A percentile compares a stretch with the other conserved stretches of the same genome.
Conservation (phyloP, 2,888 invertebrate species). For the Pseudococcus jackbeardsleyi region DNA sequence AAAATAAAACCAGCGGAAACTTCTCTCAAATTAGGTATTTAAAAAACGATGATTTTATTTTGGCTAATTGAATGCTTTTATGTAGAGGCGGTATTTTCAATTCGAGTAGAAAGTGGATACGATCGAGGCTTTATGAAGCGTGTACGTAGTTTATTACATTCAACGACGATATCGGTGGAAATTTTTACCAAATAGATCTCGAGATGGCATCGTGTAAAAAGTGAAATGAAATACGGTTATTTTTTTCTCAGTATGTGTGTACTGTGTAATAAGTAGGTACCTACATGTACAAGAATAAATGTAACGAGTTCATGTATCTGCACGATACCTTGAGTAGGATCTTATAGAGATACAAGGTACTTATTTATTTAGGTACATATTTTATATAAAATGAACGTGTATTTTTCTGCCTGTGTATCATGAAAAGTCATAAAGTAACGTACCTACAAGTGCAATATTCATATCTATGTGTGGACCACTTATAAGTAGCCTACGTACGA, state of each 20-base stretch:
- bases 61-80: background rate
- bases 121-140: constrained; percentile 18
- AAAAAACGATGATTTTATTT: background rate
- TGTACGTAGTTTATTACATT: constrained; percentile 7
- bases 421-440: background rate
- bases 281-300: too few species aligned
- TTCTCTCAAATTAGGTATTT: background rate
- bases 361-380: too few species aligned
- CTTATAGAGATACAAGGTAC: too few species aligned
- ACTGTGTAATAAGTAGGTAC: background rate
- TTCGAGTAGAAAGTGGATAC: constrained; percentile 9
- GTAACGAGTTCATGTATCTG: background rate
- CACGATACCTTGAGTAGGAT: background rate
- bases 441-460: background rate
- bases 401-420: too few species aligned
- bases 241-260: background rate
- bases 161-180: background rate
- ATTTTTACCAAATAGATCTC: background rate
- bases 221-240: constrained; percentile 2
- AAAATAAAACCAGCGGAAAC: background rate
- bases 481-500: background rate
- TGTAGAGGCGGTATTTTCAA: background rate
- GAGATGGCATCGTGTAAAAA: background rate
- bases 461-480: background rate
- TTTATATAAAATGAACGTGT: too few species aligned